Evolutionary conservation across 1,140 invertebrate genomes (phyloP), one percentile per base, ranked within the genome.

Genomic region (Macrobrachium rosenbergii): DNA sequence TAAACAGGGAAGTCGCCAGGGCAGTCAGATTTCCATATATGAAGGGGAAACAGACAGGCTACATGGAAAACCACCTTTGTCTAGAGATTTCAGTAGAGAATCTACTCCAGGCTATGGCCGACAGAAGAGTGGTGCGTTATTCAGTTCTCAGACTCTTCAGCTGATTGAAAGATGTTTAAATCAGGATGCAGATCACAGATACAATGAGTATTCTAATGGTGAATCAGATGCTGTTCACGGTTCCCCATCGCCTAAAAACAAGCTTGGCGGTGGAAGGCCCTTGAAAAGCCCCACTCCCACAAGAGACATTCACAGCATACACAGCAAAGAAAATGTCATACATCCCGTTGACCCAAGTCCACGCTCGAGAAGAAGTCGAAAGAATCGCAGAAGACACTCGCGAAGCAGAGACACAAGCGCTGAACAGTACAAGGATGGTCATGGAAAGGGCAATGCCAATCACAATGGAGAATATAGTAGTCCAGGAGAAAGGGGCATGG

Each of bases 261-360:
- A 21, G 2, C 37, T 37, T 62, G 21, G 62, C 28, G 43, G 37
- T 8, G 87, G 72, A 43, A 69, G 88, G 28, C 45, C n/a, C 10
- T 76, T 59, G 21, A 89, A 89, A 52, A 89, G 88, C 19, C 88
- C 88, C 10, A 87, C 84, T 14, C 88, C 88, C 72, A 82, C 81
- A 7, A 67, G 88, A 60, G 88, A 89, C n/a, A 75, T 64, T 45
- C 85, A 87, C 78, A 89, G 88, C 45, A 64, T 89, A 60, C 89
- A 89, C 73, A 89, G 89, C 72, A 89, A 89, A 67, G 89, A 89
- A 64, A 89, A 89, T 86, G 77, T 88, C 11, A 83, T 89, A 17
- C 82, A 88, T 63, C 82, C 83, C 7, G 77, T 85, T 7, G 86
- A 84, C 64, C 73, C 89, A 82, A 85, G 82, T 58, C 72, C 78